Evolutionary conservation across 2,888 invertebrate species (phyloP), one percentile per base, ranked within the genome.

Genomic region (Eupeodes latifasciatus): DNA sequence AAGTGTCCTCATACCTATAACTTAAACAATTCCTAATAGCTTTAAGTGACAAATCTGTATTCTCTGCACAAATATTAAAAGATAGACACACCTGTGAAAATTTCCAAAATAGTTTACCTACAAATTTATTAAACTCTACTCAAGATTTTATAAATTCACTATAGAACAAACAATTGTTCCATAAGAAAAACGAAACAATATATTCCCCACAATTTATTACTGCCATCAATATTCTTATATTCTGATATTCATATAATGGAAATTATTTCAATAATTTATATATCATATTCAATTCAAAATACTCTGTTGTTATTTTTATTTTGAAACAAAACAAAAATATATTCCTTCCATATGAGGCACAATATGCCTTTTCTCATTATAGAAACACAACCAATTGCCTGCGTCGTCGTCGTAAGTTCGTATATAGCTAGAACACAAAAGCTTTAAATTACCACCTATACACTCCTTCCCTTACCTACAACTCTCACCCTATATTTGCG

Each of bases 201-300:
- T 34, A 53, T 69, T 69, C 59, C 14, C 14, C 9, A 7, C 7
- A 59, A 72, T 59, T 59, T 72, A 72, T 59, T 59, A 59, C 11
- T 12, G 9, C 59, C 59, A 59, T 72, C 72, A 72, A 72, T 72
- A 27, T 27, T 3, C 27, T 27, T 59, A 0, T 55, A 44, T 34
- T 44, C 27, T 72, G 47, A 72, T 44, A 34, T 72, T 59, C 72
- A 47, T 59, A 47, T 59, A 34, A 34, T 72, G 57, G 11, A 57
- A 59, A 27, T 47, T 27, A 59, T 59, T 59, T 72, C 47, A 72
- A 59, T 72, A 57, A 72, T 72, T 72, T 72, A 72, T 72, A 49
- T 7, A 40, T 40, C 5, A 7, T 40, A 59, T 72, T 72, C 34
- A 72, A 72, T 59, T 72, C 57, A 72, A 59, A 72, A 44, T 12